These are phyloP conservation scores for Drosophila teissieri DNA, from an alignment of 1,140 invertebrate genomes.

Conservation along the genomic window DNA sequence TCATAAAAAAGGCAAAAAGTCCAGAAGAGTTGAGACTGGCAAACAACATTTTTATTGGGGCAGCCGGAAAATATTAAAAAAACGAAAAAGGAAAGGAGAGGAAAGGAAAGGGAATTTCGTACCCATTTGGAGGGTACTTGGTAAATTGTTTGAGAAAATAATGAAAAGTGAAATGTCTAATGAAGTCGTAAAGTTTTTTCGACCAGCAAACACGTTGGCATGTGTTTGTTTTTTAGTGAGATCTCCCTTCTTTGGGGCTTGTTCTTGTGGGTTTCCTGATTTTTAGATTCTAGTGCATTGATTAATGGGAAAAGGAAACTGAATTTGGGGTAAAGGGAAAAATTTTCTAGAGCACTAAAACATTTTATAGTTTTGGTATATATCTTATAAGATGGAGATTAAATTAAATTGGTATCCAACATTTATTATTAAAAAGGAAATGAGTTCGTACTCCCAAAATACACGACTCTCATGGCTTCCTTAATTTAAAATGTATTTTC, in stretches of 20 bases:
- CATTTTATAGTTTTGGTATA: constrained; percentile 9
- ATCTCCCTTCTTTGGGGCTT: constrained; percentile 34
- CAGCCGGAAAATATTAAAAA: constrained; percentile 80
- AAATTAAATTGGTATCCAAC: too few species aligned
- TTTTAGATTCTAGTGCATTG: constrained; percentile 35
- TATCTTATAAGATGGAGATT: background rate
- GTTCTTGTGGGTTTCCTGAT: constrained; percentile 59
- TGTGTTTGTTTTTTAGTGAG: constrained; percentile 22
- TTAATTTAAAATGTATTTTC: constrained; percentile 25
- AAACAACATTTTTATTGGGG: constrained; percentile 64
- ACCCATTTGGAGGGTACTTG: constrained; percentile 49
- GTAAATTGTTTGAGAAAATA: constrained; percentile 61
- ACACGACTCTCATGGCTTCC: too few species aligned
- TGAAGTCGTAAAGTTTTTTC: constrained; percentile 69
- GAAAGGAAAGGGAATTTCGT: constrained; percentile 49
- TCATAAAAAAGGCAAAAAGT: constrained; percentile 61
- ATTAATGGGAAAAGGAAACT: constrained; percentile 44
- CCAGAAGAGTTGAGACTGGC: constrained; percentile 50
- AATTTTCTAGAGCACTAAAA: background rate
- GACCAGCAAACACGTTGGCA: constrained; percentile 60
- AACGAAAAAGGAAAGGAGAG: background rate
- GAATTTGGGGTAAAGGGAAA: constrained; percentile 13
- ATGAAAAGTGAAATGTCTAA: constrained; percentile 78
- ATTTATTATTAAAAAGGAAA: too few species aligned
- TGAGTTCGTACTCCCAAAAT: too few species aligned